A percentile compares a stretch with the other conserved stretches of the same genome.
These are phyloP conservation scores for Agrilus mali DNA, from an alignment of 2,888 invertebrate species.

Conservation along the genomic window DNA sequence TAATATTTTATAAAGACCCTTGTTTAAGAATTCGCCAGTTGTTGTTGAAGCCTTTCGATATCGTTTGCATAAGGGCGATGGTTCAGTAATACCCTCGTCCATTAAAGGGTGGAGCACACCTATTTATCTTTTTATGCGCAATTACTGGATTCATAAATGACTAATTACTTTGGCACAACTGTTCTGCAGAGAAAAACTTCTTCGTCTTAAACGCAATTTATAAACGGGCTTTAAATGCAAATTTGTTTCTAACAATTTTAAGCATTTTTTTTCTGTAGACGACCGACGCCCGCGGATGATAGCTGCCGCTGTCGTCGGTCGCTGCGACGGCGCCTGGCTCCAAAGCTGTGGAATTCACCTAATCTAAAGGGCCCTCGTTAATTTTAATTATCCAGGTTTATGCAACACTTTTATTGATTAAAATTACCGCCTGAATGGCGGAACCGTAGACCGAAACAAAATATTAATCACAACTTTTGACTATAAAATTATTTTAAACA, in stretches of 20 bases:
- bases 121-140: constrained; percentile 37
- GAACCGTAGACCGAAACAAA: too few relatives aligned
- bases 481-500: too few relatives aligned
- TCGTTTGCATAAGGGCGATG: constrained; percentile 20
- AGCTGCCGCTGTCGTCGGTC: too few relatives aligned
- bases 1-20: constrained; percentile 28
- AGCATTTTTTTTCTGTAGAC: background rate
- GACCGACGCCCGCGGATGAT: too few relatives aligned
- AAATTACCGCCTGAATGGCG: too few relatives aligned
- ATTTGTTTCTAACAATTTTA: constrained; percentile 19
- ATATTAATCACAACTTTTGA: too few relatives aligned
- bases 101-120: constrained; percentile 30
- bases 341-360: too few relatives aligned
- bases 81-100: constrained; percentile 20
- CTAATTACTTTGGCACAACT: constrained; percentile 32
- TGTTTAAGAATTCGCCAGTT: constrained; percentile 19
- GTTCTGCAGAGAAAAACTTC: constrained; percentile 26
- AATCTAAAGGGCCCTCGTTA: too few relatives aligned
- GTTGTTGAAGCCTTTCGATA: constrained; percentile 17
- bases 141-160: constrained; percentile 36
- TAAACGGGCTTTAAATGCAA: constrained; percentile 22
- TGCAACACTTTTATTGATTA: too few relatives aligned
- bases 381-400: too few relatives aligned
- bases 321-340: too few relatives aligned
- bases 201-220: constrained; percentile 28